Conservation (phyloP, 2,888 invertebrate species). For the Parnassius smintheus region DNA sequence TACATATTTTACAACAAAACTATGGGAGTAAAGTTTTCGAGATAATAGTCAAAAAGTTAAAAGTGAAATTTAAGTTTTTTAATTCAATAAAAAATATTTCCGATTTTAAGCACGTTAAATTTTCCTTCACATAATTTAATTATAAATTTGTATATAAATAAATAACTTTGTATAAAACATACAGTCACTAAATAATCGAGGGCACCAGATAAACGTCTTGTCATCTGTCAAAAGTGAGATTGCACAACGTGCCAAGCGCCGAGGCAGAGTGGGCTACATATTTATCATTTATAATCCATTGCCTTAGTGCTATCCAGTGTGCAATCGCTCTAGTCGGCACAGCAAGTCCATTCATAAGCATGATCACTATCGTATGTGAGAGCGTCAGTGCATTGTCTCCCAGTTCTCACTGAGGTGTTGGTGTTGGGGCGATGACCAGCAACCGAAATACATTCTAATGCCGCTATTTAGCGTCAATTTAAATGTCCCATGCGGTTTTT, state of each 20-base stretch:
- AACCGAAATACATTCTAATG: conserved; percentile 35
- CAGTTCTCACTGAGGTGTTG: conserved; percentile 43
- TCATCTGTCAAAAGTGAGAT: conserved; percentile 6
- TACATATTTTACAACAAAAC: no score
- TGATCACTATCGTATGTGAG: conserved; percentile 55
- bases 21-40: no score
- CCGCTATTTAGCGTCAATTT: conserved; percentile 22
- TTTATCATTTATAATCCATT: conserved; percentile 50
- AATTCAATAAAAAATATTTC: no score
- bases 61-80: no score
- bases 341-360: conserved; percentile 48
- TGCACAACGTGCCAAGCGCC: conserved; percentile 1
- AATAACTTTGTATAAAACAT: background rate
- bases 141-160: no score
- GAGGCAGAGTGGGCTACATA: conserved; percentile 4
- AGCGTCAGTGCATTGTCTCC: conserved; percentile 46
- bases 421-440: conserved; percentile 42
- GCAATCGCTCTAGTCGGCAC: conserved; percentile 42
- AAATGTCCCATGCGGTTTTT: conserved; percentile 14
- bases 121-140: no score
- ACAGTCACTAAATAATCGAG: background rate
- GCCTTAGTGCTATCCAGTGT: conserved; percentile 46
- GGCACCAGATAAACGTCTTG: background rate
- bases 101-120: no score
- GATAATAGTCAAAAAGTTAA: no score